Base-by-base conservation (phyloP, 2,113 vertebrate genomes). In the Aptenodytes forsteri region DNA sequence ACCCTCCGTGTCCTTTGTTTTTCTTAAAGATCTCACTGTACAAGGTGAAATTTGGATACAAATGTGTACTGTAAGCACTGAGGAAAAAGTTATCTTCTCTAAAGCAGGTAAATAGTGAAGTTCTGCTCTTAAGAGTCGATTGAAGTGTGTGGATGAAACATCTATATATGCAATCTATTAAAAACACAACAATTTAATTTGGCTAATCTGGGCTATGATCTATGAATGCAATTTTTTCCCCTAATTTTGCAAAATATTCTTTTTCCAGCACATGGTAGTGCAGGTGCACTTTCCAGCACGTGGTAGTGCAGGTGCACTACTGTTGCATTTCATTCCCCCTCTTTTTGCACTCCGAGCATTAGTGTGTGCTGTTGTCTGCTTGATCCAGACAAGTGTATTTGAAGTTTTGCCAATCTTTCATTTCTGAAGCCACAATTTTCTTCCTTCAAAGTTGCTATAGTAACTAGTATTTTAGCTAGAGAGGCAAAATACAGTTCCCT, bases 121-220 rank as follows among this genome's bases (percentile, higher is more conserved):
- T 98, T 99, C 98, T 98, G 92, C 95, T 98, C 92, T 99, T 98
- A 98, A 98, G 98, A 98, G 98, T 99, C 98, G 96, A 96, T 98
- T 99, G 98, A 98, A 99, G 98, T 95, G 86, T 98, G 97, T 98
- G 98, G 98, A 98, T 99, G 98, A 99, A 98, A 99, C 98, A 99
- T 98, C 98, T 99, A 98, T 99, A 99, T 99, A 99, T 99, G 98
- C 99, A 99, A 98, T 98, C 98, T 98, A 95, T 99, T 99, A 98
- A 99, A 99, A 98, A 96, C 89, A 55, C 14, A 73, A 6, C 50
- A 34, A 7, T 69, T 94, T 97, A 97, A 98, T 98, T 98, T 81
- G 98, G 97, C 97, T 98, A 92, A 98, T 97, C 95, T 95, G 95
- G 78, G 93, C 94, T 97, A 9, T 96, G 91, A 97, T 95, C 72